These are phyloP conservation scores for Diaprepes abbreviatus DNA, from an alignment of 2,888 invertebrate species.

Conservation along the genomic window DNA sequence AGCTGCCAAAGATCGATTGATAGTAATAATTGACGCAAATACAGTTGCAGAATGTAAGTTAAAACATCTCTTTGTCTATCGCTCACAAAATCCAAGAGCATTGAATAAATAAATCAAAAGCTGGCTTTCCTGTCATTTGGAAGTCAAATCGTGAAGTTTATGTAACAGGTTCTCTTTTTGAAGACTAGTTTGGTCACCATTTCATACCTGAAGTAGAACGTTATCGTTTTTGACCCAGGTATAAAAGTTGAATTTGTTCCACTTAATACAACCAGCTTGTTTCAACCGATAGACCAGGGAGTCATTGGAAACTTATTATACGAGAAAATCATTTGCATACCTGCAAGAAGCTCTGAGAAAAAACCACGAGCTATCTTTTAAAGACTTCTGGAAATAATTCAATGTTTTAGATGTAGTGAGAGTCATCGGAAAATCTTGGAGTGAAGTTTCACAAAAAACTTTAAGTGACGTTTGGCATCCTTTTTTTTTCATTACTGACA, in stretches of 20 bases:
- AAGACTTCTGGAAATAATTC: conserved; percentile 32
- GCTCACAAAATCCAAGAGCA: too few relatives aligned
- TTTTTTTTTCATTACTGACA: too few relatives aligned
- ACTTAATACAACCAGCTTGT: conserved; percentile 42
- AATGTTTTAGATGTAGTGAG: conserved; percentile 27
- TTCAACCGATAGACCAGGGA: conserved; percentile 29
- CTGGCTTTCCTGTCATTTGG: conserved; percentile 10
- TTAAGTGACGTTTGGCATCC: not conserved
- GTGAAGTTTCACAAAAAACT: not conserved
- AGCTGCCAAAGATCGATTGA: too few relatives aligned
- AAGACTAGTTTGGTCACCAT: conserved; percentile 3
- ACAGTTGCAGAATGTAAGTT: too few relatives aligned
- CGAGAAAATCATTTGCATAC: conserved; percentile 29
- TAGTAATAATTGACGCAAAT: too few relatives aligned
- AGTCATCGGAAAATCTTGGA: not conserved
- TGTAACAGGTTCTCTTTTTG: conserved; percentile 12
- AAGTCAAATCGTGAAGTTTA: conserved; percentile 7
- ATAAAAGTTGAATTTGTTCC: conserved; percentile 35
- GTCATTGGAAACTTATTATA: conserved; percentile 25
- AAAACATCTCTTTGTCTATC: too few relatives aligned
- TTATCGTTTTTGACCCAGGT: not conserved
- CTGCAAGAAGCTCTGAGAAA: conserved; percentile 29
- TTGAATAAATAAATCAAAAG: conserved; percentile 12
- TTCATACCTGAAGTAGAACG: conserved; percentile 2
- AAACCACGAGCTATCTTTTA: conserved; percentile 27